These are phyloP conservation scores for Acyrthosiphon pisum DNA, from an alignment of 1,140 invertebrate genomes.

Conservation along the genomic window DNA sequence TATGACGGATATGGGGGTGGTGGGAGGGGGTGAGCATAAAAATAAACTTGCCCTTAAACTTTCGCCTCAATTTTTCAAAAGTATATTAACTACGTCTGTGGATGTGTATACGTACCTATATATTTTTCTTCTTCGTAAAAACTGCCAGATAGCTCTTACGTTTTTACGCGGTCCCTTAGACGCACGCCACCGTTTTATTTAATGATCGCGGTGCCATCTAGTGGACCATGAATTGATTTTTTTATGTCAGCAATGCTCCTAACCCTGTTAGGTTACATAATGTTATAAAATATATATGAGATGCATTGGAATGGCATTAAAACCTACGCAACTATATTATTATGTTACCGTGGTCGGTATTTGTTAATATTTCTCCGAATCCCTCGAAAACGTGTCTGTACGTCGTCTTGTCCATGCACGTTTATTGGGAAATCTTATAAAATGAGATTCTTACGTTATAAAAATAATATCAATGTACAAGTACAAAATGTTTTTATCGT, in stretches of 20 bases:
- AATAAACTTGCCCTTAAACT: conserved; percentile 36
- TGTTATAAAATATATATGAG: too few relatives aligned
- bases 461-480: neutral
- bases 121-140: neutral
- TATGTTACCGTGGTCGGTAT: too few relatives aligned
- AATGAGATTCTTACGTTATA: neutral
- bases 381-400: too few relatives aligned
- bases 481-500: neutral
- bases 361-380: too few relatives aligned
- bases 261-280: too few relatives aligned
- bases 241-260: too few relatives aligned
- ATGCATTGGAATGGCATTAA: too few relatives aligned
- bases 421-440: neutral
- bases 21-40: neutral
- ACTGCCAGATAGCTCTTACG: neutral
- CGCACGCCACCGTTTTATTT: neutral
- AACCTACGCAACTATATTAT: too few relatives aligned
- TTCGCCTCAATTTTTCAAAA: conserved; percentile 42
- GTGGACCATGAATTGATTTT: neutral
- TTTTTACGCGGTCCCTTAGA: neutral
- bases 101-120: neutral
- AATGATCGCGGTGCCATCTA: neutral
- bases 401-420: neutral
- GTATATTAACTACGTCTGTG: neutral
- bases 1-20: neutral